Evolutionary conservation across 2,113 vertebrate genomes (phyloP).

Genomic region (Peromyscus californicus): DNA sequence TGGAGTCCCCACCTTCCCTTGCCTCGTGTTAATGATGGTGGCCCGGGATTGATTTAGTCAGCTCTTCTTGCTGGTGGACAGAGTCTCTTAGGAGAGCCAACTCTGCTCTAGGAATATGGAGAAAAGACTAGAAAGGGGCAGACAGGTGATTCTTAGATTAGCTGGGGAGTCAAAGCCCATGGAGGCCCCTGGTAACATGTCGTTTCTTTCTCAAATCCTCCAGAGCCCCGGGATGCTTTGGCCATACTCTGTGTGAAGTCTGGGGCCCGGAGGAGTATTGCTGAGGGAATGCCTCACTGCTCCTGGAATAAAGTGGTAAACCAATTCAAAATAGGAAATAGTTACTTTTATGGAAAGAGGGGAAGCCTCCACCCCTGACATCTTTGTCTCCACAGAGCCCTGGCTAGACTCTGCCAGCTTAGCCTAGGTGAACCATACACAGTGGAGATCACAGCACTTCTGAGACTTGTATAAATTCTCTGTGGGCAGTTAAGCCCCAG

Average conservation of each 20-base stretch:
- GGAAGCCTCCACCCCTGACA: not conserved
- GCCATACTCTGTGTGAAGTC: not conserved
- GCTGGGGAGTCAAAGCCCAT: not conserved
- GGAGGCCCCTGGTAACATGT: not conserved
- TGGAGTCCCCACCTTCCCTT: not conserved
- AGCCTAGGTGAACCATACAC: not conserved
- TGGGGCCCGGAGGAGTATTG: not conserved
- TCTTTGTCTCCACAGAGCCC: not conserved
- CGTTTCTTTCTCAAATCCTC: not conserved
- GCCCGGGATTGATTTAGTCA: not conserved
- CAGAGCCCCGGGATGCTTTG: not conserved
- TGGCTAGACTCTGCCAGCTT: not conserved
- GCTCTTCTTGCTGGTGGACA: not conserved
- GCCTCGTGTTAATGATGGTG: not conserved
- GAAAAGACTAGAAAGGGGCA: not conserved
- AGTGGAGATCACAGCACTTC: accelerated
- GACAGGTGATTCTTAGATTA: not conserved
- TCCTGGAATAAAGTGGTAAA: not conserved
- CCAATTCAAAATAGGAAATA: not conserved
- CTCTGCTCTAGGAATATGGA: not conserved
- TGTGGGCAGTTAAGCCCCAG: not conserved
- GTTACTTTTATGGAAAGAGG: not conserved
- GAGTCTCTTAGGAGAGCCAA: not conserved
- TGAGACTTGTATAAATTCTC: not conserved
- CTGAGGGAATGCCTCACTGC: not conserved